Base-by-base conservation (phyloP, 2,113 vertebrate species). In the Addax nasomaculatus region DNA sequence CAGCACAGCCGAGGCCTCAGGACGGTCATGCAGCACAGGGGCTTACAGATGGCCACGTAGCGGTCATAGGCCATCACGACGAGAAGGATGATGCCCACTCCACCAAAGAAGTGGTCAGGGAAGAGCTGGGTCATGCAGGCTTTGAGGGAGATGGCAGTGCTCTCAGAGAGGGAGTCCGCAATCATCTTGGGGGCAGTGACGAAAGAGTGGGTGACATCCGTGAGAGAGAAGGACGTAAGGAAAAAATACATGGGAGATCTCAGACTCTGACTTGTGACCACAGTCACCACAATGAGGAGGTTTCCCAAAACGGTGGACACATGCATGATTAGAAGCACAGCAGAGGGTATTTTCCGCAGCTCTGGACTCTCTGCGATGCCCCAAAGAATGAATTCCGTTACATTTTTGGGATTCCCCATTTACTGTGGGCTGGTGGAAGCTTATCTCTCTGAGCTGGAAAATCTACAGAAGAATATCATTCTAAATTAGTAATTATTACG, bases 221-320 rank as follows among this genome's bases (percentile, higher is more conserved):
- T 49, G 29, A 95, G 1, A 12, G 95, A 93, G 30, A 97, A 96
- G n/a, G 17, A 90, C 7, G 25, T 47, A 33, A 96, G 90, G 43
- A 91, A 96, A 43, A 97, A 89, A 27, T 96, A 95, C 93, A 94
- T 36, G 15, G 67, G 88, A 16, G 91, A 92, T 7, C 84, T 93
- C 76, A 95, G 67, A 70, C 78, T 94, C 15, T 12, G 58, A 62
- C 88, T 92, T 67, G 23, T 25, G 19, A 43, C 25, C 12, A 96
- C 4, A 9, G 93, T 94, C 14, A 89, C 27, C 36, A 92, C 30
- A 30, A 85, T 89, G 49, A 96, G 6, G 14, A 96, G 39, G 30
- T 97, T 97, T n/a, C 91, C 87, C n/a, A 80, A 43, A 13, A 88
- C 43, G 29, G 58, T 95, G 43, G 21, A 64, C 79, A 70, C 1